A percentile compares a stretch with the other conserved stretches of the same genome.
Conservation (phyloP, 2,113 vertebrate genomes). For the Ceratotherium simum region DNA sequence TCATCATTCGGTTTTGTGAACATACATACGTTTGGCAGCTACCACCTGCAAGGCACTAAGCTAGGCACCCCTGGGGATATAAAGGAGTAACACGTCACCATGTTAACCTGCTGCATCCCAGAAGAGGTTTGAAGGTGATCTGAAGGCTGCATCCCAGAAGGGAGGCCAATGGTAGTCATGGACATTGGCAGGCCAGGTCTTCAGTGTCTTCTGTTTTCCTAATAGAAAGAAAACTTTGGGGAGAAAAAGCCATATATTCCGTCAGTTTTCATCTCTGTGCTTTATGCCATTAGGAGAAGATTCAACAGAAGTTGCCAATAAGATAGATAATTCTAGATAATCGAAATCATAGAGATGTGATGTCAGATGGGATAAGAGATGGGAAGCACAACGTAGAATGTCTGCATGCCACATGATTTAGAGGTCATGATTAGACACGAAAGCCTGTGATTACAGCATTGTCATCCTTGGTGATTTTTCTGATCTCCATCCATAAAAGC, state of each 20-base stretch:
- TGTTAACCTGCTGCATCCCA: neutral
- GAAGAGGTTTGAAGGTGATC: neutral
- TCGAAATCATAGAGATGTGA: neutral
- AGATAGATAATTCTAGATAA: neutral
- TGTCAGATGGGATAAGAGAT: accelerated
- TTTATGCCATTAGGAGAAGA: neutral
- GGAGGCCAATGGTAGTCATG: neutral
- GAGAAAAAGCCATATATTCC: neutral
- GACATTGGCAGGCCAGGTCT: neutral
- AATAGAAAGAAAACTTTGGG: neutral
- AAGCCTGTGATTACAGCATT: neutral
- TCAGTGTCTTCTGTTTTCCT: neutral
- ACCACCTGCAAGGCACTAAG: neutral
- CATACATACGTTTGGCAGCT: neutral
- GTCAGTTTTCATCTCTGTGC: neutral
- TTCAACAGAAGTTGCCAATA: neutral
- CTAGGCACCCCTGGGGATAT: neutral
- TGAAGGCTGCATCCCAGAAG: neutral
- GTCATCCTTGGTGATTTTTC: neutral
- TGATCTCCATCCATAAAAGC: neutral
- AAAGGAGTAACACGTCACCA: accelerated
- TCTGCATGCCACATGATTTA: neutral
- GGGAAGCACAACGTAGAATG: accelerated
- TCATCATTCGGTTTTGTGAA: neutral
- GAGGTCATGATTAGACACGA: neutral